These are phyloP conservation scores for Sceloporus undulatus DNA, from an alignment of 2,113 vertebrate genomes.

Conservation along the genomic window DNA sequence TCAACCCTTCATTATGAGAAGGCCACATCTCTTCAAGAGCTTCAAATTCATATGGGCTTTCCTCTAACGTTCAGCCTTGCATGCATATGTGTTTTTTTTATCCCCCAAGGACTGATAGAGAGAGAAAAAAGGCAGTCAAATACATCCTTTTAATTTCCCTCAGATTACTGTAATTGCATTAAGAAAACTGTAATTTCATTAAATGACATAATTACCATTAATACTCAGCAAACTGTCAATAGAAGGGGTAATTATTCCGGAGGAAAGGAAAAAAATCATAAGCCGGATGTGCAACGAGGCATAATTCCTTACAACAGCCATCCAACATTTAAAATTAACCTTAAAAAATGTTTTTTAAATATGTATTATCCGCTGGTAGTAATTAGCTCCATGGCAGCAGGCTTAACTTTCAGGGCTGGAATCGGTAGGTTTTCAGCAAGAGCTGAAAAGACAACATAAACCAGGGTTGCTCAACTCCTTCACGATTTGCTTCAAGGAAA, in stretches of 20 bases:
- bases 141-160: conserved; percentile 71
- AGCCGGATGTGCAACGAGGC: conserved; percentile 74
- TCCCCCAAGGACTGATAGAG: background rate
- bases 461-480: background rate
- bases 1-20: background rate
- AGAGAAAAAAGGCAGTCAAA: conserved; percentile 23
- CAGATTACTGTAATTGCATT: conserved; percentile 75
- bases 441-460: background rate
- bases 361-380: conserved; percentile 48
- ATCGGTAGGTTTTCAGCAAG: background rate
- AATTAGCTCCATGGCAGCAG: conserved; percentile 17
- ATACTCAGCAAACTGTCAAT: conserved; percentile 81
- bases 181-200: conserved; percentile 84
- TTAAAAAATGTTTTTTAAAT: conserved; percentile 69
- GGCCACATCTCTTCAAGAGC: background rate
- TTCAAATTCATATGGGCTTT: background rate
- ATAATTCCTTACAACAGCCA: conserved; percentile 75
- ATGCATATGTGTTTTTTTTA: background rate
- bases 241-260: conserved; percentile 81
- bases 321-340: conserved; percentile 70
- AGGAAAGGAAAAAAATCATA: conserved; percentile 68
- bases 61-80: background rate
- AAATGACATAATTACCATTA: conserved; percentile 82
- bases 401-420: conserved; percentile 16
- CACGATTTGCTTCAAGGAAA: background rate